Conservation (phyloP, 2,113 vertebrate species). For the Pardalotus punctatus region DNA sequence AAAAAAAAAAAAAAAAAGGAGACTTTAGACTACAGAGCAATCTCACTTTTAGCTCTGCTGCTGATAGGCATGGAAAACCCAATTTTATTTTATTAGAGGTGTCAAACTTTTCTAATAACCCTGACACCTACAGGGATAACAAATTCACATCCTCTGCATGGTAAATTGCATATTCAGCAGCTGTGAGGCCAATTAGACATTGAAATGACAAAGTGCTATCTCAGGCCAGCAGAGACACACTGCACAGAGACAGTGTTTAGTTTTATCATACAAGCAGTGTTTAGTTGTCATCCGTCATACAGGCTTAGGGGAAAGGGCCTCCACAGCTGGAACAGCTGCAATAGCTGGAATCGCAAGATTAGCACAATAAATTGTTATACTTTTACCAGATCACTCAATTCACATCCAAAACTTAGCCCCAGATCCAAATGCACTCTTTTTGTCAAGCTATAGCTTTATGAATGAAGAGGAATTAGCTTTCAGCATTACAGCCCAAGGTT, state of each 20-base stretch:
- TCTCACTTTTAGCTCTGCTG: neutral
- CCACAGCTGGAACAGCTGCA: conserved; percentile 29
- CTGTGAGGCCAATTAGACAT: neutral
- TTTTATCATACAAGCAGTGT: neutral
- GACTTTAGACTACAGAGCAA: neutral
- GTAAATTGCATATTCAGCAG: conserved; percentile 30
- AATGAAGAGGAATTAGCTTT: neutral
- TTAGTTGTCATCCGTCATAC: conserved; percentile 11
- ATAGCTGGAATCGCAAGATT: conserved; percentile 25
- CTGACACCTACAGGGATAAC: neutral
- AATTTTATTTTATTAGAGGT: conserved; percentile 6
- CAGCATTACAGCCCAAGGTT: neutral
- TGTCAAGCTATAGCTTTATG: neutral
- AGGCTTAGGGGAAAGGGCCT: conserved; percentile 20
- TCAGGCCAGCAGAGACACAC: neutral
- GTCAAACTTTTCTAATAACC: neutral
- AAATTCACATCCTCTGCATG: neutral
- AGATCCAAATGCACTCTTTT: neutral
- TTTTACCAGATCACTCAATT: neutral
- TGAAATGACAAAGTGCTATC: conserved; percentile 38
- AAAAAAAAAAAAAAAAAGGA: neutral
- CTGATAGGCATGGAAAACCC: neutral
- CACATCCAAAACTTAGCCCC: neutral
- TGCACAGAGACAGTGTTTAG: neutral
- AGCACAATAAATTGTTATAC: neutral